Percentiles rank a stretch among this genome's conserved stretches.
Evolutionary conservation across 2,113 vertebrate genomes (phyloP).

Genomic region (Lagopus muta): DNA sequence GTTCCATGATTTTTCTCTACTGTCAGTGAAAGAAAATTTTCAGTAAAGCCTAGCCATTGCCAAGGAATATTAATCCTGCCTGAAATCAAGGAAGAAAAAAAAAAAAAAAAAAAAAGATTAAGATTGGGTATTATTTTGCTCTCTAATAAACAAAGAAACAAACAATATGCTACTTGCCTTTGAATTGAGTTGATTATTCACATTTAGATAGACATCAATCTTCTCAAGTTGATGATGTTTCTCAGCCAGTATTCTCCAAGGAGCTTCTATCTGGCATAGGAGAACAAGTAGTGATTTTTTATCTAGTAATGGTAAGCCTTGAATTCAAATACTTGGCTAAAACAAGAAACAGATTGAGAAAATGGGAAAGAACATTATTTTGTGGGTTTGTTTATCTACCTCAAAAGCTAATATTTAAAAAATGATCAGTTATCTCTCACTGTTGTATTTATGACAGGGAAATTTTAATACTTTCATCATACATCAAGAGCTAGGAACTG

Average conservation of each 20-base stretch:
- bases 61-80: background rate
- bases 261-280: background rate
- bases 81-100: background rate
- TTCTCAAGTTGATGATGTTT: background rate
- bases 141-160: background rate
- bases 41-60: background rate
- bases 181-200: background rate
- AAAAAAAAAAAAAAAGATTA: background rate
- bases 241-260: too few species aligned
- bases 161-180: background rate
- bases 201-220: background rate
- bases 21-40: background rate
- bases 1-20: background rate
- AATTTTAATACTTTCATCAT: conserved; percentile 16
- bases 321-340: background rate
- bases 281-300: background rate
- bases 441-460: background rate
- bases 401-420: background rate
- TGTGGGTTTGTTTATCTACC: background rate
- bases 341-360: background rate
- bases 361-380: background rate
- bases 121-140: rapidly evolving
- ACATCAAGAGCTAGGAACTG: background rate
- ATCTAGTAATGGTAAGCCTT: background rate
- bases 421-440: background rate